Percentiles rank a stretch among this genome's conserved stretches.
phyloP scores from a whole-genome alignment of 1,140 invertebrate genomes.

The Himalopsyche phryganea region DNA sequence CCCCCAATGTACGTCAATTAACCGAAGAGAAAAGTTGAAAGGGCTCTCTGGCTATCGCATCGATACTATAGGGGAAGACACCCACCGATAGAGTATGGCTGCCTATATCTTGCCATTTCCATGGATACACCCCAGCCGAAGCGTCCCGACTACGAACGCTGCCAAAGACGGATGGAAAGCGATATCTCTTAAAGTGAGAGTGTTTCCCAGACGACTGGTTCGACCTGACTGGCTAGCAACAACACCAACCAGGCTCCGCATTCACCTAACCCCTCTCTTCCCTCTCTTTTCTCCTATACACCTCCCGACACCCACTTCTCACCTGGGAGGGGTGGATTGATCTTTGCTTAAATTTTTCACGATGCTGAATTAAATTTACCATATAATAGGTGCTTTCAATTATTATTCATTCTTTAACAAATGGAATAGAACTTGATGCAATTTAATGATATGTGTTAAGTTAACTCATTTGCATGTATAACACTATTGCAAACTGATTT shows the following conservation, averaged over 20 bases:
- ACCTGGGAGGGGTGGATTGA: slow-evolving; percentile 7
- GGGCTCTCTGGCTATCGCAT: too few relatives aligned
- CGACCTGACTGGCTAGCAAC: slow-evolving; percentile 33
- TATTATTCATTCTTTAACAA: too few relatives aligned
- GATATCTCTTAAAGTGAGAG: slow-evolving; percentile 9
- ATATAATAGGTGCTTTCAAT: too few relatives aligned
- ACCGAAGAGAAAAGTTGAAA: too few relatives aligned
- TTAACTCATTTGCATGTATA: too few relatives aligned
- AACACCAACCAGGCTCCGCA: slow-evolving; percentile 5
- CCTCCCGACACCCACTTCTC: background rate
- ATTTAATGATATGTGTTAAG: too few relatives aligned
- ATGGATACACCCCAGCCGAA: slow-evolving; percentile 30
- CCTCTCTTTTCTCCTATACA: background rate
- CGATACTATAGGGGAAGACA: background rate
- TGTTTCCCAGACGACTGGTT: slow-evolving; percentile 32
- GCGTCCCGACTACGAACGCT: slow-evolving; percentile 1
- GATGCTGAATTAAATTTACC: background rate
- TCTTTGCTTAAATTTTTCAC: background rate
- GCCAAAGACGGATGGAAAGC: background rate
- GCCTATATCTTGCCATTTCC: slow-evolving; percentile 34
- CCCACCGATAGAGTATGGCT: slow-evolving; percentile 29
- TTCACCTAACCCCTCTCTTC: slow-evolving; percentile 6
- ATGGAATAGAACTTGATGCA: too few relatives aligned
- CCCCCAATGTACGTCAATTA: too few relatives aligned
- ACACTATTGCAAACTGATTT: too few relatives aligned